Percentiles rank a stretch among this genome's conserved stretches.
phyloP scores from a whole-genome alignment of 1,140 invertebrate species.

The Eumaeus atala region DNA sequence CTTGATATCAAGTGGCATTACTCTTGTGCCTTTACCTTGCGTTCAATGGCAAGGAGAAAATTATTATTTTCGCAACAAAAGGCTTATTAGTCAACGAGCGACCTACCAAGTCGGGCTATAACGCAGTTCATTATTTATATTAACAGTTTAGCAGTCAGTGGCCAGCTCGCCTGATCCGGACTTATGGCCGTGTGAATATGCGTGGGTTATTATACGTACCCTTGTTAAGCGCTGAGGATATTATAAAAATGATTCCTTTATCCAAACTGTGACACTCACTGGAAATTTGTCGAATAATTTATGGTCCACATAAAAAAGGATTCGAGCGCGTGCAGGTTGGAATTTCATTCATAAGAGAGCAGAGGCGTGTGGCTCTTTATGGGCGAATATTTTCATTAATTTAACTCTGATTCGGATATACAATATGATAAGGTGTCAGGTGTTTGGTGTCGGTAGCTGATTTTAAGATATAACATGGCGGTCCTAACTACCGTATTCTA shows the following conservation, averaged over 20 bases:
- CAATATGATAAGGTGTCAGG: slow-evolving; percentile 39
- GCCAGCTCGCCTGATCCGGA: slow-evolving; percentile 51
- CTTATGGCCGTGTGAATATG: slow-evolving; percentile 70
- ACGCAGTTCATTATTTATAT: slow-evolving; percentile 74
- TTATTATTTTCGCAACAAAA: slow-evolving; percentile 54
- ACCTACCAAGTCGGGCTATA: slow-evolving; percentile 55
- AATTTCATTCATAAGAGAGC: slow-evolving; percentile 73
- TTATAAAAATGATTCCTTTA: slow-evolving; percentile 75
- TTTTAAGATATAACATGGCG: slow-evolving; percentile 19
- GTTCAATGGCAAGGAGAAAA: slow-evolving; percentile 31
- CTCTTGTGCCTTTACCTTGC: slow-evolving; percentile 10
- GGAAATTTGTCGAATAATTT: slow-evolving; percentile 74
- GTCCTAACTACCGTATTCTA: slow-evolving; percentile 43
- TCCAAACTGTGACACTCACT: slow-evolving; percentile 67
- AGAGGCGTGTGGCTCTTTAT: slow-evolving; percentile 63
- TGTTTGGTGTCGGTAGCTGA: slow-evolving; percentile 31
- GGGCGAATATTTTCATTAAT: slow-evolving; percentile 73
- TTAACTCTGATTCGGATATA: slow-evolving; percentile 52
- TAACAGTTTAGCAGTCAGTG: slow-evolving; percentile 73
- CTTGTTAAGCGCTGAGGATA: slow-evolving; percentile 75
- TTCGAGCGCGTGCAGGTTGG: slow-evolving; percentile 64
- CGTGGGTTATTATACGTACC: slow-evolving; percentile 73
- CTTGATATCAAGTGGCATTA: slow-evolving; percentile 4
- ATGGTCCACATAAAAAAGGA: slow-evolving; percentile 73
- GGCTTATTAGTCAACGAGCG: slow-evolving; percentile 57